Conservation (phyloP, 2,888 invertebrate species). For the Pheosia gnoma region DNA sequence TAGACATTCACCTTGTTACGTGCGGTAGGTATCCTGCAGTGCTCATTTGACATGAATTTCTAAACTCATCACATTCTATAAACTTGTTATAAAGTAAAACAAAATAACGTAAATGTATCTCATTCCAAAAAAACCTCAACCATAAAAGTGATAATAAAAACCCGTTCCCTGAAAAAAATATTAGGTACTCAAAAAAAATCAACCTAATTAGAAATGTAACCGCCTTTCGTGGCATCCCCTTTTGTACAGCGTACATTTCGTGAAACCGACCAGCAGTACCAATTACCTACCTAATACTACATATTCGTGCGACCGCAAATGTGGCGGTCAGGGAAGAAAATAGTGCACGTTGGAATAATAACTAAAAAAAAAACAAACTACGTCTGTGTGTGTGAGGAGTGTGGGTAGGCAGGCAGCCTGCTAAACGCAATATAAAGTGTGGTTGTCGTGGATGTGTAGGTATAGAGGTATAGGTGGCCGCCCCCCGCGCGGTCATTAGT, state of each 20-base stretch:
- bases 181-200: constrained; percentile 33
- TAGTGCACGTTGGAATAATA: constrained; percentile 77
- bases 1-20: too few relatives aligned
- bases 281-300: constrained; percentile 10
- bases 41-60: neutral
- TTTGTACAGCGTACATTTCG: constrained; percentile 39
- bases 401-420: constrained; percentile 78
- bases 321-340: constrained; percentile 70
- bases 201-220: constrained; percentile 37
- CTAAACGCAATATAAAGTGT: constrained; percentile 83
- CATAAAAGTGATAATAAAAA: constrained; percentile 18
- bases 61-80: neutral
- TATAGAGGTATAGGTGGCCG: constrained; percentile 66
- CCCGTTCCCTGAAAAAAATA: constrained; percentile 23
- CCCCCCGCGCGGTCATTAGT: constrained; percentile 84
- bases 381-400: constrained; percentile 69
- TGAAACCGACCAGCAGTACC: constrained; percentile 31
- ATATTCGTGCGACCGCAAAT: constrained; percentile 49
- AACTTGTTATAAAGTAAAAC: constrained; percentile 19
- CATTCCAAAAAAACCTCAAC: constrained; percentile 13
- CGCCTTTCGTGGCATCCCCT: constrained; percentile 34
- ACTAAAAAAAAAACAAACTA: constrained; percentile 76
- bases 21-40: too few relatives aligned
- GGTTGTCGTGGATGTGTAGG: constrained; percentile 75
- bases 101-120: constrained; percentile 14